Conservation (phyloP, 2,888 invertebrate species). For the Urechis unicinctus region DNA sequence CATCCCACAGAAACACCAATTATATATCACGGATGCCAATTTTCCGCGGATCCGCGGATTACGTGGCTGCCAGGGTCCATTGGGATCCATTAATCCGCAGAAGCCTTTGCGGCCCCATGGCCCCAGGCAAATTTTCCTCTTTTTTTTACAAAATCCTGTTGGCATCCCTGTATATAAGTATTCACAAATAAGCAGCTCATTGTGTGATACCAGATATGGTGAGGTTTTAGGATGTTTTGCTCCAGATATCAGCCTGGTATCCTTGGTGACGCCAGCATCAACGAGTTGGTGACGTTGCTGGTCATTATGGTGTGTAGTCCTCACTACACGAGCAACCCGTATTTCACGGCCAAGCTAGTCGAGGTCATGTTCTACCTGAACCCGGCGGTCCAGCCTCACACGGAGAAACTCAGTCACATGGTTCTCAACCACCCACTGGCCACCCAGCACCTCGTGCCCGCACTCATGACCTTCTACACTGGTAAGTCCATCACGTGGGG, state of each 20-base stretch:
- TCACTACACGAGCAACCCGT: constrained; percentile 89
- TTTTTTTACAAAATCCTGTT: too few species aligned
- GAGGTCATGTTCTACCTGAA: constrained; percentile 65
- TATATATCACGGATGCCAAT: too few species aligned
- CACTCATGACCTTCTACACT: constrained; percentile 96
- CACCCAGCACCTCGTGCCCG: constrained; percentile 74
- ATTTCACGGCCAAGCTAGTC: constrained; percentile 91
- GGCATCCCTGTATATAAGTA: too few species aligned
- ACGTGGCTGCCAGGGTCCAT: too few species aligned
- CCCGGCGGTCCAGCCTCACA: constrained; percentile 54
- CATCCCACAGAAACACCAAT: background rate
- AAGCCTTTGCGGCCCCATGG: too few species aligned
- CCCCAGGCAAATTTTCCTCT: too few species aligned
- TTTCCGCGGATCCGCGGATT: too few species aligned
- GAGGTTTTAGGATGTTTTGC: too few species aligned
- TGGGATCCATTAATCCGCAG: too few species aligned
- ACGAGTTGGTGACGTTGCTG: constrained; percentile 74
- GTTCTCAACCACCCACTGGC: constrained; percentile 84
- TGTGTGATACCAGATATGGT: too few species aligned
- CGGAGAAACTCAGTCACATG: constrained; percentile 60
- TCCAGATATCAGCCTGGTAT: constrained; percentile 31
- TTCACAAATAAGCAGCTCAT: too few species aligned
- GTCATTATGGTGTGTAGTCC: constrained; percentile 84
- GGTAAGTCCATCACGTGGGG: constrained; percentile 36
- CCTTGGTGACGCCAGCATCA: constrained; percentile 29